phyloP scores from a whole-genome alignment of 2,888 invertebrate species.

The Pasiphila rectangulata region DNA sequence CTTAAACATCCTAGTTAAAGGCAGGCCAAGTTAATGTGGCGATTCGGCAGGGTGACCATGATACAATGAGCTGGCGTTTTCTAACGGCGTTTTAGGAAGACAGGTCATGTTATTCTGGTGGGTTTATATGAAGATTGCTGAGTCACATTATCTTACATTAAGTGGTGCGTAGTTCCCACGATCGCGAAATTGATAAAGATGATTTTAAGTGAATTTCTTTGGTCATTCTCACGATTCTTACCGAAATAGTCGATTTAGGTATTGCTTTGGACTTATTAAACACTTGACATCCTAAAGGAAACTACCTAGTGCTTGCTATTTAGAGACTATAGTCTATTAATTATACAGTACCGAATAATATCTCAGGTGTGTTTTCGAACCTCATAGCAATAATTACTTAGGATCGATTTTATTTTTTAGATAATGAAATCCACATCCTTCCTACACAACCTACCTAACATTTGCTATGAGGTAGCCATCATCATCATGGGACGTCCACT shows the following conservation, averaged over 20 bases:
- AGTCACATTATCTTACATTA: slow-evolving; percentile 60
- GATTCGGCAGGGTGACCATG: background rate
- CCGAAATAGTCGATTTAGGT: slow-evolving; percentile 7
- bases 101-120: slow-evolving; percentile 32
- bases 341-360: too few relatives aligned
- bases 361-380: background rate
- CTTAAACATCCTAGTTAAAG: background rate
- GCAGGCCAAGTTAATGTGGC: background rate
- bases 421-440: too few relatives aligned
- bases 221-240: slow-evolving; percentile 25
- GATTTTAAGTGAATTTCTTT: slow-evolving; percentile 30
- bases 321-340: too few relatives aligned
- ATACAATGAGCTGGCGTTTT: background rate
- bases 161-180: slow-evolving; percentile 71
- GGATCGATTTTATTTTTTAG: too few relatives aligned
- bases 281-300: too few relatives aligned
- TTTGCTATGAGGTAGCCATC: too few relatives aligned
- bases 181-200: slow-evolving; percentile 71
- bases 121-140: slow-evolving; percentile 59
- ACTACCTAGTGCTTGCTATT: too few relatives aligned
- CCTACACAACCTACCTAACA: too few relatives aligned
- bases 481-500: too few relatives aligned
- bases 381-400: too few relatives aligned
- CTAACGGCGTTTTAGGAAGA: background rate
- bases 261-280: background rate